Percentiles rank a stretch among this genome's conserved stretches.
Conservation (phyloP, 1,140 invertebrate genomes). For the Drosophila sp. region DNA sequence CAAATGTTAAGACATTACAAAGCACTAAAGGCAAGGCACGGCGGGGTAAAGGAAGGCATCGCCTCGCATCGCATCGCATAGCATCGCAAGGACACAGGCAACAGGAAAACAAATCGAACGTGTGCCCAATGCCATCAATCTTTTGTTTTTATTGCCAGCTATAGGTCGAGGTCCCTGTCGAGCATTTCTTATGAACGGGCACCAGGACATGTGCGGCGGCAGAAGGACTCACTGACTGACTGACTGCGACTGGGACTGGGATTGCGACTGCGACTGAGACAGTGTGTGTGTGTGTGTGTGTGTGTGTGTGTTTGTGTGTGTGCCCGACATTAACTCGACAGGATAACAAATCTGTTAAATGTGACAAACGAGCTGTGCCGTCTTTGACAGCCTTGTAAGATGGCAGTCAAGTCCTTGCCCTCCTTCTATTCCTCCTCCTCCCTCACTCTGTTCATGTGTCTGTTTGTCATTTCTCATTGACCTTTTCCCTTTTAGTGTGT, state of each 20-base stretch:
- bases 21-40: conserved; percentile 76
- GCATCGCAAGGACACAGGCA: conserved; percentile 42
- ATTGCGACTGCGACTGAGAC: conserved; percentile 16
- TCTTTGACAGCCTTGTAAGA: conserved; percentile 61
- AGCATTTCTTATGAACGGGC: conserved; percentile 66
- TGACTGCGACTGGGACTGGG: conserved; percentile 26
- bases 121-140: conserved; percentile 82
- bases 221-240: conserved; percentile 29
- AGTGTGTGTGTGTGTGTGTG: conserved; percentile 16
- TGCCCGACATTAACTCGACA: conserved; percentile 82
- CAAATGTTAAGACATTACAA: conserved; percentile 82
- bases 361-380: conserved; percentile 80
- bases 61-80: neutral
- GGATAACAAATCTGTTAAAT: conserved; percentile 83
- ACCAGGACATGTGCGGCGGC: conserved; percentile 37
- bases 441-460: conserved; percentile 37
- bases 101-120: conserved; percentile 81
- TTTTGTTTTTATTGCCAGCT: conserved; percentile 79
- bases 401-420: conserved; percentile 61
- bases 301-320: conserved; percentile 36
- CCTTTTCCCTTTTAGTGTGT: conserved; percentile 41
- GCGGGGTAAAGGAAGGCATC: neutral
- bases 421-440: conserved; percentile 12
- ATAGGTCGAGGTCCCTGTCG: conserved; percentile 47
- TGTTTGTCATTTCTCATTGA: conserved; percentile 60